Conservation (phyloP, 2,113 vertebrate species). For the Aptenodytes patagonicus region DNA sequence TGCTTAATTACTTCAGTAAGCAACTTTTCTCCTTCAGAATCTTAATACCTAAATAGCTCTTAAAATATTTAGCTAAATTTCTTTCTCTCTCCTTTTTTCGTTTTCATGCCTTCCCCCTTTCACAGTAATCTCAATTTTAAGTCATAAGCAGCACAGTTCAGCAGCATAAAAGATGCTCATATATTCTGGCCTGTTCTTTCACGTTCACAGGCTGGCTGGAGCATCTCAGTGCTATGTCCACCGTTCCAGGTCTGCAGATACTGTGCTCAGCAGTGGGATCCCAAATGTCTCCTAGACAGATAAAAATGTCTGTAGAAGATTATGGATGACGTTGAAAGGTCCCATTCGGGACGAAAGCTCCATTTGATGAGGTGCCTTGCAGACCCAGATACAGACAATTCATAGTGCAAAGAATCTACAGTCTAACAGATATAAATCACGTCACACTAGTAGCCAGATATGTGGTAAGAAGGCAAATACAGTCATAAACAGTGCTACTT, state of each 20-base stretch:
- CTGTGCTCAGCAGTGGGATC: background rate
- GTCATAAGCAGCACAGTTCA: background rate
- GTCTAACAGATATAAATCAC: background rate
- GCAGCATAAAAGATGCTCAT: background rate
- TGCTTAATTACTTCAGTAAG: background rate
- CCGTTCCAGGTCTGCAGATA: background rate
- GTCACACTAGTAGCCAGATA: background rate
- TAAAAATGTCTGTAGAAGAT: background rate
- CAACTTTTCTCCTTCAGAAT: background rate
- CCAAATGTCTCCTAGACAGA: background rate
- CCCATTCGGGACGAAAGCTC: background rate
- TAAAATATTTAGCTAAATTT: background rate
- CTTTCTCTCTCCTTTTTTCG: background rate
- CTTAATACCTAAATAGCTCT: background rate
- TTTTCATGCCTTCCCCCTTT: background rate
- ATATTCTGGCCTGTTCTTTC: background rate
- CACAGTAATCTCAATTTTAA: background rate
- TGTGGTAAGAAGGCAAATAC: background rate
- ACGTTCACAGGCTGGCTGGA: background rate
- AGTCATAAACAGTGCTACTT: background rate
- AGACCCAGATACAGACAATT: background rate
- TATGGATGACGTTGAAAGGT: background rate
- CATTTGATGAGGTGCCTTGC: background rate
- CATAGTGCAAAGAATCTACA: background rate
- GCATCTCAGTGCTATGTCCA: background rate